Evolutionary conservation across 2,888 invertebrate genomes (phyloP), one percentile per base, ranked within the genome.

Genomic region (Drepanosiphum platanoidis): DNA sequence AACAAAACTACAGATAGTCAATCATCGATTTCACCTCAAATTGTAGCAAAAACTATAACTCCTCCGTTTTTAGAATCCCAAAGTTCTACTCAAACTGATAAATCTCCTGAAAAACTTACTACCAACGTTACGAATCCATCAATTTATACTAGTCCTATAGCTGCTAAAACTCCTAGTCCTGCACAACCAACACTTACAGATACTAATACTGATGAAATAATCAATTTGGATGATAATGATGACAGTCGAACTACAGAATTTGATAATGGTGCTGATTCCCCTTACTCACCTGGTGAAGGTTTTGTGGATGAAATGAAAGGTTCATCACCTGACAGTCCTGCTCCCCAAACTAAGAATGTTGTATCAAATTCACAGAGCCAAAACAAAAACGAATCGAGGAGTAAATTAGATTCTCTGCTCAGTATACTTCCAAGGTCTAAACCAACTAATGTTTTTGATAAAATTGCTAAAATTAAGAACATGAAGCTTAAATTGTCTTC

Each of bases 251-350:
- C 84, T 0, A 77, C 86, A 72, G 72, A 52, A 30, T 81, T 86
- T 66, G 86, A 86, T 36, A 86, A 81, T 52, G 79, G 34, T 46
- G 90, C 30, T 90, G 94, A 94, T 88, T 96, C 96, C 34, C 97
- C 96, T 0, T 96, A 96, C 90, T 96, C 96, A 74, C 96, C 96
- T 0, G 96, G 95, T 72, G 95, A 95, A 27, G 94, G 94, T 88
- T 94, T 96, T 90, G 95, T 95, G 89, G 95, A 96, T 88, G 96
- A 96, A 89, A 92, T 96, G 87, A 96, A 96, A 90, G 94, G 94
- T 90, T 96, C 96, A 79, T 95, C 95, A 36, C 89, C 91, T 9
- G 82, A 86, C 58, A 77, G 87, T 79, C 87, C 87, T 52, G 18
- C n/a, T 71, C 64, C 39, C 30, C 64, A 36, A n/a, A 52, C 27